A percentile compares a stretch with the other conserved stretches of the same genome.
Evolutionary conservation across 2,888 invertebrate genomes (phyloP).

Genomic region (Epistrophella euchroma): DNA sequence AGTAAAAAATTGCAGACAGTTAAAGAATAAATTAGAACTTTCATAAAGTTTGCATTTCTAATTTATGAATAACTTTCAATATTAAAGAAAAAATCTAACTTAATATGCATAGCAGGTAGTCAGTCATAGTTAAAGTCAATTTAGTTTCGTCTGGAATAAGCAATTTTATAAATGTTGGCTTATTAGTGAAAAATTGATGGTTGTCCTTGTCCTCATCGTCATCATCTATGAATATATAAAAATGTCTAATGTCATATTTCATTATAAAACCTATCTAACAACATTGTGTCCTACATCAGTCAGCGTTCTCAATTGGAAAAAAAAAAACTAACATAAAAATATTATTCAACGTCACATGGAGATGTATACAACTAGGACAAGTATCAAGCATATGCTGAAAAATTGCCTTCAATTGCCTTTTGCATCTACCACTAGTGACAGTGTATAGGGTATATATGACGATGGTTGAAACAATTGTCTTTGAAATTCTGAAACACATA

Average conservation of each 20-base stretch:
- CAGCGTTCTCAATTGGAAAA: constrained; percentile 3
- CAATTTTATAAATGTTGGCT: neutral
- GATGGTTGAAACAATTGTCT: constrained; percentile 6
- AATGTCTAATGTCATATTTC: constrained; percentile 3
- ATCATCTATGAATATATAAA: neutral
- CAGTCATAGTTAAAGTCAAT: neutral
- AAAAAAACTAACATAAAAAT: constrained; percentile 4
- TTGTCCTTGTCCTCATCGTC: neutral
- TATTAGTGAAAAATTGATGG: constrained; percentile 9
- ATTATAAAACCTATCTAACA: neutral
- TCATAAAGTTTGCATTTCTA: neutral
- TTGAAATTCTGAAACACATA: constrained; percentile 10
- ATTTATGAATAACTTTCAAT: no score
- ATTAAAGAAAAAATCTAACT: neutral
- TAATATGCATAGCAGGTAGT: neutral
- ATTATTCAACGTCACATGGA: constrained; percentile 12
- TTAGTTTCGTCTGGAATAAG: neutral
- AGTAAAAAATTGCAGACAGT: neutral
- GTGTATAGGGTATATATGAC: neutral
- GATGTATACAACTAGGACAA: constrained; percentile 9
- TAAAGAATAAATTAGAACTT: neutral
- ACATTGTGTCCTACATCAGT: constrained; percentile 3
- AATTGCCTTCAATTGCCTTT: constrained; percentile 6
- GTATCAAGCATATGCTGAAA: neutral
- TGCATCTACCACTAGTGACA: neutral